These are phyloP conservation scores for Drosophila prostipennis DNA, from an alignment of 2,888 invertebrate species.

Conservation along the genomic window DNA sequence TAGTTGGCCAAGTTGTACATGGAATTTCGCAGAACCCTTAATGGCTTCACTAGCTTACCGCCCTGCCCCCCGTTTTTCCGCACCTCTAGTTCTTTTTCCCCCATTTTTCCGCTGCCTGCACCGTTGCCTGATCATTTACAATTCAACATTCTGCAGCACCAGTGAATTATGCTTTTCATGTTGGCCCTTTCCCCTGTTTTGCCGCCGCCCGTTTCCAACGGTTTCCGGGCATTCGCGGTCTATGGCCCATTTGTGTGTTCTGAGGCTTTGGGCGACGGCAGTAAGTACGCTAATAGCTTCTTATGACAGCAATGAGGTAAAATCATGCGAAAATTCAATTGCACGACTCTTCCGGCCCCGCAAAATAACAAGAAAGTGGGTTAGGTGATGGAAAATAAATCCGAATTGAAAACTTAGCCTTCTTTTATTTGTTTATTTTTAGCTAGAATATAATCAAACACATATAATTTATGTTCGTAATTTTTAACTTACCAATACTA, in stretches of 20 bases:
- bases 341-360: slow-evolving; percentile 6
- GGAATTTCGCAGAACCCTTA: slow-evolving; percentile 47
- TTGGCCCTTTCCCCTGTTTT: slow-evolving; percentile 48
- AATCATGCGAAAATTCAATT: slow-evolving; percentile 50
- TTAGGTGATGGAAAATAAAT: neutral
- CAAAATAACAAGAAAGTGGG: neutral
- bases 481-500: neutral
- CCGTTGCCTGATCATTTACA: slow-evolving; percentile 67
- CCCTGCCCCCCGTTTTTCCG: neutral
- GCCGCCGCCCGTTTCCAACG: slow-evolving; percentile 3
- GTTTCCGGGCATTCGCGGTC: slow-evolving; percentile 28
- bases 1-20: slow-evolving; percentile 45
- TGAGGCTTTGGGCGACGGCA: slow-evolving; percentile 32
- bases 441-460: neutral
- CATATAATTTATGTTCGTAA: neutral
- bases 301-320: slow-evolving; percentile 58
- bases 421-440: neutral
- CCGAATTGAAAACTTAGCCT: too few species aligned
- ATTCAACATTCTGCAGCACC: slow-evolving; percentile 67
- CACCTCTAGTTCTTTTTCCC: slow-evolving; percentile 14
- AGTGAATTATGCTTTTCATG: slow-evolving; percentile 73
- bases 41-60: slow-evolving; percentile 34
- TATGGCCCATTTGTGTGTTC: slow-evolving; percentile 30
- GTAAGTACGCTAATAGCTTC: slow-evolving; percentile 70
- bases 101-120: slow-evolving; percentile 38